Conservation (phyloP, 1,140 invertebrate species). For the Harpegnathos saltator region DNA sequence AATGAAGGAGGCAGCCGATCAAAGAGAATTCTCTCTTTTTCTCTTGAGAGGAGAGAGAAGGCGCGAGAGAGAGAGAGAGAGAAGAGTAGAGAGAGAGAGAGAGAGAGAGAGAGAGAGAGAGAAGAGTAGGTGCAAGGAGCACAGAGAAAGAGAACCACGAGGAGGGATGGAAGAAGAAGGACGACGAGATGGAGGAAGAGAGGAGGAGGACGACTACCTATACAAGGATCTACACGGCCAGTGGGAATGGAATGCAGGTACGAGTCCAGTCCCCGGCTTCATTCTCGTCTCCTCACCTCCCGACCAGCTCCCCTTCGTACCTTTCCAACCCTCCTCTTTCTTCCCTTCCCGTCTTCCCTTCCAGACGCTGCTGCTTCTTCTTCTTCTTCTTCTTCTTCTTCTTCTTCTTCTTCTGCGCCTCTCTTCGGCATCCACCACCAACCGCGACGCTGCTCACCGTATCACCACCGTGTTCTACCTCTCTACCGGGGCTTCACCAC, state of each 20-base stretch:
- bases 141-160: conserved; percentile 15
- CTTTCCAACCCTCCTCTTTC: conserved; percentile 38
- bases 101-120: conserved; percentile 59
- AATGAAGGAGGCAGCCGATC: conserved; percentile 65
- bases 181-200: conserved; percentile 62
- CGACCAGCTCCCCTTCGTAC: conserved; percentile 49
- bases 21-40: conserved; percentile 58
- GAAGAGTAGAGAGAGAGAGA: conserved; percentile 39
- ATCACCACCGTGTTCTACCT: conserved; percentile 76
- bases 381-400: conserved; percentile 47
- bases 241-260: conserved; percentile 86
- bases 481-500: conserved; percentile 63
- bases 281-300: conserved; percentile 68
- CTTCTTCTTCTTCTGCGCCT: conserved; percentile 44
- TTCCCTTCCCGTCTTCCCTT: conserved; percentile 29
- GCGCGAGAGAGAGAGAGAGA: conserved; percentile 59
- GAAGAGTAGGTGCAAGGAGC: conserved; percentile 67
- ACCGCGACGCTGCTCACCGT: conserved; percentile 77
- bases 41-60: conserved; percentile 42
- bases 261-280: conserved; percentile 80
- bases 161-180: conserved; percentile 15
- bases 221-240: conserved; percentile 85
- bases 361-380: conserved; percentile 12
- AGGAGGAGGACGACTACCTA: conserved; percentile 80
- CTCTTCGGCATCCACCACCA: conserved; percentile 75